A percentile compares a stretch with the other conserved stretches of the same genome.
Conservation (phyloP, 2,113 vertebrate species). For the Antechinus stuartii region DNA sequence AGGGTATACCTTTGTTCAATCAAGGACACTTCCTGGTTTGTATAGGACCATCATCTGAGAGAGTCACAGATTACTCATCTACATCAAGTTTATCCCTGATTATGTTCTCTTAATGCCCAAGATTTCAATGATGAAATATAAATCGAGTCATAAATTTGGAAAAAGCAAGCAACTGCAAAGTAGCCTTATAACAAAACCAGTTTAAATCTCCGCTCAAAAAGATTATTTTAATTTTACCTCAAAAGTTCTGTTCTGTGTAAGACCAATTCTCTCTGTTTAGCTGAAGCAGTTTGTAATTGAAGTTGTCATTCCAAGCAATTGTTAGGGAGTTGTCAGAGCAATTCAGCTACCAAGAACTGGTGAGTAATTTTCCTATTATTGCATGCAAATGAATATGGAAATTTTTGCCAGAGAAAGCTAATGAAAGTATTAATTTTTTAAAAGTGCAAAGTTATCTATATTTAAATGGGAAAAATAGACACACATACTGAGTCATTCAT, state of each 20-base stretch:
- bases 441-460: not conserved
- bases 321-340: constrained; percentile 40
- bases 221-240: not conserved
- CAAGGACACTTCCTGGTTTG: not conserved
- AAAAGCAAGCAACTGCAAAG: not conserved
- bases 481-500: not conserved
- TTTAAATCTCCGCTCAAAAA: not conserved
- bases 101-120: not conserved
- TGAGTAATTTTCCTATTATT: constrained; percentile 56
- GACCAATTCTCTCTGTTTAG: constrained; percentile 53
- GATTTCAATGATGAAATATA: not conserved
- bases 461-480: not conserved
- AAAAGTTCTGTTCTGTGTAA: constrained; percentile 41
- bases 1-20: not conserved
- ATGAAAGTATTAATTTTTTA: not conserved
- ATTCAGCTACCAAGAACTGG: constrained; percentile 62
- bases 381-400: not conserved
- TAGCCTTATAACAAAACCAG: not conserved
- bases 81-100: not conserved
- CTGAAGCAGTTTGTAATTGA: constrained; percentile 60
- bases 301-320: constrained; percentile 61
- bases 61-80: not conserved
- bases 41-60: not conserved
- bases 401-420: not conserved
- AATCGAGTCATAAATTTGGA: not conserved